Evolutionary conservation across 2,113 vertebrate species (phyloP).

Genomic region (Poicephalus meyeri): DNA sequence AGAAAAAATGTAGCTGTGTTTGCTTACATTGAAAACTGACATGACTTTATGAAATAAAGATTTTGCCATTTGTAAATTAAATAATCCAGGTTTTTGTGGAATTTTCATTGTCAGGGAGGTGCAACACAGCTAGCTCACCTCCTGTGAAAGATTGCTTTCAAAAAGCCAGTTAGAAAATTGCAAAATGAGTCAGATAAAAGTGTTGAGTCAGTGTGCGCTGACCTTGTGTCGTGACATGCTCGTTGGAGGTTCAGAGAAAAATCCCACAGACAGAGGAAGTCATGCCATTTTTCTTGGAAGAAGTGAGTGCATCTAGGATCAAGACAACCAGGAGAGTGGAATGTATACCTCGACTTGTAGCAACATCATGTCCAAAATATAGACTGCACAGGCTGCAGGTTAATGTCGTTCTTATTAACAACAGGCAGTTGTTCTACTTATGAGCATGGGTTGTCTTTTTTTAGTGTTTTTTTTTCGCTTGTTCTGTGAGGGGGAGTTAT

Average conservation of each 20-base stretch:
- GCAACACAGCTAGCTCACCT: background rate
- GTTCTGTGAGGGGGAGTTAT: background rate
- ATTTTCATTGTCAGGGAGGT: background rate
- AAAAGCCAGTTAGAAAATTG: background rate
- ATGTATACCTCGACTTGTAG: background rate
- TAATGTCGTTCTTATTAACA: background rate
- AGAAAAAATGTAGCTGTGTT: background rate
- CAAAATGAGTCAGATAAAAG: background rate
- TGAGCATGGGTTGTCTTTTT: background rate
- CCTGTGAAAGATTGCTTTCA: background rate
- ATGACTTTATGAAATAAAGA: background rate
- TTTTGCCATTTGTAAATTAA: background rate
- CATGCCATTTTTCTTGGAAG: background rate
- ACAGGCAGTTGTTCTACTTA: background rate
- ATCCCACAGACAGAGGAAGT: background rate
- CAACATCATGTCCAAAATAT: background rate
- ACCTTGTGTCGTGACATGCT: background rate
- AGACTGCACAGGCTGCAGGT: background rate
- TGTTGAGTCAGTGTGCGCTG: background rate
- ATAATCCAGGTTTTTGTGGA: background rate
- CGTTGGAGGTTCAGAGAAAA: background rate
- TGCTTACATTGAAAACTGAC: background rate
- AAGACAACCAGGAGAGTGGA: background rate
- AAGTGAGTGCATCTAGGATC: background rate
- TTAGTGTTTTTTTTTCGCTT: background rate